These are phyloP conservation scores for Ibycter americanus DNA, from an alignment of 2,797 vertebrate species.

Conservation along the genomic window DNA sequence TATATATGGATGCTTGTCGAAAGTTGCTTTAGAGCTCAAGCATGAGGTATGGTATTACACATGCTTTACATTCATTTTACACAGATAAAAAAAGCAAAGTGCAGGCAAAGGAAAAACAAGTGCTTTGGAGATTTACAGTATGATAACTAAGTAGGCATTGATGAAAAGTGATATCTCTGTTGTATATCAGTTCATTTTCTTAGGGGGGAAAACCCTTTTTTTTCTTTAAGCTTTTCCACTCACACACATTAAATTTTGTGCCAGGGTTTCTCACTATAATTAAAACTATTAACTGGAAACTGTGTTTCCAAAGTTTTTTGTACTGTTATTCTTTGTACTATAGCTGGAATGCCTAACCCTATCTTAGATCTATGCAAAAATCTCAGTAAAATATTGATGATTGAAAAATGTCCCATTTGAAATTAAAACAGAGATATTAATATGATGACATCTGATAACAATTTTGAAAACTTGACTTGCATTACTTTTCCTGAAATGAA, in stretches of 20 bases:
- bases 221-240: background rate
- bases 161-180: background rate
- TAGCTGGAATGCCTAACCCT: background rate
- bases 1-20: background rate
- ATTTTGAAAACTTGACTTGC: background rate
- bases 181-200: background rate
- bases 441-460: background rate
- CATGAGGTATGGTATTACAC: background rate
- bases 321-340: background rate
- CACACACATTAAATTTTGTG: background rate
- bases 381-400: background rate
- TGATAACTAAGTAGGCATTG: background rate
- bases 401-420: background rate
- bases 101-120: background rate
- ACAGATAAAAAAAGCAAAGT: background rate
- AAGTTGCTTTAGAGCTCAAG: background rate
- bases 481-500: background rate
- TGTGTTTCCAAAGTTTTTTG: background rate
- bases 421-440: background rate
- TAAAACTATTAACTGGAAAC: background rate
- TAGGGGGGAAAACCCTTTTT: fast-evolving
- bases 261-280: background rate
- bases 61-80: background rate
- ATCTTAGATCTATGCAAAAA: background rate
- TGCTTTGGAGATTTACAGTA: background rate